Conservation (phyloP, 2,888 invertebrate genomes). For the Lepidocyrtoides sp. region DNA sequence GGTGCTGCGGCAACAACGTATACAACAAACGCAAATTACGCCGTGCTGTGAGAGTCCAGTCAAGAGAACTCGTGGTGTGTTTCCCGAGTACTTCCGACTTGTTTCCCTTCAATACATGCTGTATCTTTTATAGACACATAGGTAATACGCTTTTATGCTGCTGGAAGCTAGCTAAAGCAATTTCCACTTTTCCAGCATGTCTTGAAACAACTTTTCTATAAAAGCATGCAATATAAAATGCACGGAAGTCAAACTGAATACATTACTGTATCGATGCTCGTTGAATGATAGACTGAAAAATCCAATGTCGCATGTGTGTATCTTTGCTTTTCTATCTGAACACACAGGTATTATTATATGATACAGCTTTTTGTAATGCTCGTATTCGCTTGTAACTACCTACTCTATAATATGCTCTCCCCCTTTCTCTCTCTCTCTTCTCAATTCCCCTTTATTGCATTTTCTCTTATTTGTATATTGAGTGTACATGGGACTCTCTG, state of each 20-base stretch:
- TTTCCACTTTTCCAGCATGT: neutral
- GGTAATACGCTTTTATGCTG: neutral
- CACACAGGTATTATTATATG: neutral
- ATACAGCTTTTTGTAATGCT: neutral
- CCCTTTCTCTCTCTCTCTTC: slow-evolving; percentile 15
- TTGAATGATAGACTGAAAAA: neutral
- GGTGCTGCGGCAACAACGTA: neutral
- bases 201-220: neutral
- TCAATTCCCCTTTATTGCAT: slow-evolving; percentile 12
- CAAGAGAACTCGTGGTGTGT: slow-evolving; percentile 19
- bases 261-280: neutral
- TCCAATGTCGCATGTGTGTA: slow-evolving; percentile 25
- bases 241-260: neutral
- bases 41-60: slow-evolving; percentile 47
- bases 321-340: slow-evolving; percentile 14
- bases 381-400: neutral
- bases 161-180: too few relatives aligned
- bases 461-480: slow-evolving; percentile 9
- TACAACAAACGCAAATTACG: neutral
- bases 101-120: slow-evolving; percentile 17
- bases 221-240: too few relatives aligned
- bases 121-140: neutral
- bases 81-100: slow-evolving; percentile 50
- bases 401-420: neutral
- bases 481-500: neutral